Base-by-base conservation (phyloP, 2,113 vertebrate genomes). In the Sylvietta virens region DNA sequence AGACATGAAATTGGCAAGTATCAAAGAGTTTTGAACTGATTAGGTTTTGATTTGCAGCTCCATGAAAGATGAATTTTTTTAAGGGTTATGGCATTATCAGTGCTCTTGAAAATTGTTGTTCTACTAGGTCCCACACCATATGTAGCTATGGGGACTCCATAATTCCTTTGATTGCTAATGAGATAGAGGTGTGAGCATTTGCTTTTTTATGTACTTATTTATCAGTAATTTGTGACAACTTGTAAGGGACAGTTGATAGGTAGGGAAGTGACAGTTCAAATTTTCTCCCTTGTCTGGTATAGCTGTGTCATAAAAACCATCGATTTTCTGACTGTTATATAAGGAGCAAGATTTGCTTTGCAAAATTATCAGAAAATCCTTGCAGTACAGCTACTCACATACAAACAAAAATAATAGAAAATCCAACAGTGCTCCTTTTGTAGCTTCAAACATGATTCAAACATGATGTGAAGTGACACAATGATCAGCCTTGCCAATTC, bases 211-310 rank as follows among this genome's bases (percentile, higher is more conserved):
- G 5, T 19, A 56, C 15, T 56, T 11, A 4, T 58, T 71, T 93
- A 44, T 17, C 6, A 6, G 26, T 33, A 37, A 51, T 64, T 82
- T 90, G 4, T 72, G 39, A 61, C 9, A 65, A 21, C 11, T 40
- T 1, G 1, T 37, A 58, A 33, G 7, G 22, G 37, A 19, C 2
- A 0, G 2, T 22, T 53, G 14, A 40, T 28, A 65, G 21, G 3
- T 28, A 44, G 19, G 7, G 31, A 82, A 76, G 18, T 31, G 24
- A 48, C 44, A 10, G 4, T 28, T 54, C 11, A n/a, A 8, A 50
- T 69, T 62, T 92, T 86, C 31, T 61, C 9, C 48, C n/a, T 80
- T 51, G 4, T 72, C 22, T 65, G 50, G 53, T 18, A n/a, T 33
- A 22, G 18, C 10, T 37, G 5, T 70, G 15, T 27, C 26, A 51